Evolutionary conservation across 2,113 vertebrate species (phyloP), one percentile per base, ranked within the genome.

Genomic region (Neomonachus schauinslandi): DNA sequence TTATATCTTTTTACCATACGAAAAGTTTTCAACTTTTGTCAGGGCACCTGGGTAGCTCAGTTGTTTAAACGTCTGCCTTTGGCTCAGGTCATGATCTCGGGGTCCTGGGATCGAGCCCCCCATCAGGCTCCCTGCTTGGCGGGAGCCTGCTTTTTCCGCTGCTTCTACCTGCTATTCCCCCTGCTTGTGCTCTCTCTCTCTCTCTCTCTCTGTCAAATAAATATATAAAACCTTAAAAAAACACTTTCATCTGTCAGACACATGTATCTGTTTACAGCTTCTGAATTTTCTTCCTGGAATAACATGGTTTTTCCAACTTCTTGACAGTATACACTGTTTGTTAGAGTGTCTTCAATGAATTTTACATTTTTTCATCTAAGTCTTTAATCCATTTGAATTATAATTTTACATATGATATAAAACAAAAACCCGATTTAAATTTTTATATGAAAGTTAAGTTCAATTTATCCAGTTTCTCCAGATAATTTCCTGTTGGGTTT

Each of bases 401-500:
- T 36, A 51, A 63, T 97, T 89, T 91, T 94, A 42, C 42, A 59
- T 89, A 4, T 83, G 36, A 57, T 76, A 39, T 71, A 86, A 91
- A 88, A 93, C 42, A 74, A 28, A 26, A 76, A 89, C 57, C 28
- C 14, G 86, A 88, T 95, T 97, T 77, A 89, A 91, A 94, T 39
- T 93, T 96, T 94, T 76, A 89, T 89, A 13, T 65, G 31, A 91
- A 89, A 13, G 79, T 82, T 55, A 85, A 95, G 59, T 59, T 97
- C 33, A 19, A 0, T 36, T 76, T 91, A 65, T 46, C 39, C 15
- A 26, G 15, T 51, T 89, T 71, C 63, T 91, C 36, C 42, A 89
- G 46, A 74, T 63, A 95, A 94, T 57, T 94, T 95, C 89, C 39
- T 89, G 5, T 82, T 97, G 59, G 33, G 76, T 91, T 93, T 51